Conservation (phyloP, 2,797 vertebrate species). For the Melanogrammus aeglefinus region DNA sequence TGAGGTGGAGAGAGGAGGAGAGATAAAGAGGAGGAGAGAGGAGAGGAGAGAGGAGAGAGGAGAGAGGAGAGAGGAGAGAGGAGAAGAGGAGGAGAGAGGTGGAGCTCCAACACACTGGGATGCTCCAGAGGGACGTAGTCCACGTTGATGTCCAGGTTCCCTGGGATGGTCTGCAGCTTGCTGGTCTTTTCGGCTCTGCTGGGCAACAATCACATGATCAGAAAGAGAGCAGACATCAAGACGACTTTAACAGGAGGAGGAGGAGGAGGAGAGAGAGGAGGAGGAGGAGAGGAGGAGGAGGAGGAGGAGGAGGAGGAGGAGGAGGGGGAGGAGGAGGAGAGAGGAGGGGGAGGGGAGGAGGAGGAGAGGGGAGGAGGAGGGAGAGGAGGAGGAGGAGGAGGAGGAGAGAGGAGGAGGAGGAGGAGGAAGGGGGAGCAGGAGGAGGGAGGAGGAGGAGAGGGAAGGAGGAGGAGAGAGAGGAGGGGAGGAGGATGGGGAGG, state of each 20-base stretch:
- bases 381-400: not conserved
- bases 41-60: no score
- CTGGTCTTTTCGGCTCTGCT: slow-evolving; percentile 91
- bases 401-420: no score
- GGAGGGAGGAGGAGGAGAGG: no score
- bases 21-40: no score
- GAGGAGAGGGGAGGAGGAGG: no score
- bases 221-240: not conserved
- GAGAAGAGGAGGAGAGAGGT: not conserved
- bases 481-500: not conserved
- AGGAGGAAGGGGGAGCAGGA: not conserved
- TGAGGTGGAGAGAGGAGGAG: no score
- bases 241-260: not conserved
- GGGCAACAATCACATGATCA: not conserved
- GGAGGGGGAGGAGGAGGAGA: no score
- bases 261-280: not conserved
- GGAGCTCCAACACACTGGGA: slow-evolving; percentile 80
- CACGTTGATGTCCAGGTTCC: slow-evolving; percentile 85
- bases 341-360: no score
- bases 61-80: no score
- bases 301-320: no score
- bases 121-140: slow-evolving; percentile 91
- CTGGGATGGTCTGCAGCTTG: slow-evolving; percentile 94
- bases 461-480: no score
- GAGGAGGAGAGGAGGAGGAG: no score